A percentile compares a stretch with the other conserved stretches of the same genome.
Conservation (phyloP, 30 jellyfish, hydroid and myxozoan species). For the Pelagia noctiluca region DNA sequence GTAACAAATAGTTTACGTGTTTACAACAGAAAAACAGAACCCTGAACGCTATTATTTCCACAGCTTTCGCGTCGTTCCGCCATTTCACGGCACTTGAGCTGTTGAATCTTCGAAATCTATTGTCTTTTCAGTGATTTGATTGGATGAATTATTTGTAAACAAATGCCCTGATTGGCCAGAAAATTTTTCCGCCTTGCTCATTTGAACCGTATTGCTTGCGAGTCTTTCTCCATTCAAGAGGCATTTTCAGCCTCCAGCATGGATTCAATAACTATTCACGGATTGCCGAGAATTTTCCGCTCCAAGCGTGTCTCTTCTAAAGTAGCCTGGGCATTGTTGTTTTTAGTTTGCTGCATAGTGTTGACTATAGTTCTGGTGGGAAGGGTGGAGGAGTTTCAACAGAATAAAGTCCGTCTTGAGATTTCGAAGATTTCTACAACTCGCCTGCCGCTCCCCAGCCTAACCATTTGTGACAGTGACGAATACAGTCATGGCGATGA, state of each 20-base stretch:
- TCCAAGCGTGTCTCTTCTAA: not conserved
- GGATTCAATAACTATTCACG: conserved; percentile 40
- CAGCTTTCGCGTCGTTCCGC: too few relatives aligned
- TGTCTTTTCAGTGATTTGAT: too few relatives aligned
- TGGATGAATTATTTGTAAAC: too few relatives aligned
- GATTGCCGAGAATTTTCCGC: conserved; percentile 22
- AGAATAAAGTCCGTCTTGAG: not conserved
- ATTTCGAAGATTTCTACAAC: not conserved
- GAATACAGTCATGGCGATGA: not conserved
- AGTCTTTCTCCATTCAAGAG: not conserved
- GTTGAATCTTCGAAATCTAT: too few relatives aligned
- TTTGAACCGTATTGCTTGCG: too few relatives aligned
- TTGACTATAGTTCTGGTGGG: not conserved
- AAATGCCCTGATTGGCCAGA: too few relatives aligned
- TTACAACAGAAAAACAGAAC: too few relatives aligned
- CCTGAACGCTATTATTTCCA: too few relatives aligned
- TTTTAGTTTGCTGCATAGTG: not conserved
- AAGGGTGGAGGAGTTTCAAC: not conserved
- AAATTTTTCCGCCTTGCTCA: too few relatives aligned
- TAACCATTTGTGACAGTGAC: conserved; percentile 39
- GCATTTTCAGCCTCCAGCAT: not conserved
- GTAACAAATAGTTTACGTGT: too few relatives aligned
- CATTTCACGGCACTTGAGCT: too few relatives aligned
- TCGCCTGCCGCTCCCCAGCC: conserved; percentile 1
- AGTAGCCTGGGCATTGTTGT: conserved; percentile 27